Conservation (phyloP, 2,113 vertebrate genomes). For the Antigone vipio region DNA sequence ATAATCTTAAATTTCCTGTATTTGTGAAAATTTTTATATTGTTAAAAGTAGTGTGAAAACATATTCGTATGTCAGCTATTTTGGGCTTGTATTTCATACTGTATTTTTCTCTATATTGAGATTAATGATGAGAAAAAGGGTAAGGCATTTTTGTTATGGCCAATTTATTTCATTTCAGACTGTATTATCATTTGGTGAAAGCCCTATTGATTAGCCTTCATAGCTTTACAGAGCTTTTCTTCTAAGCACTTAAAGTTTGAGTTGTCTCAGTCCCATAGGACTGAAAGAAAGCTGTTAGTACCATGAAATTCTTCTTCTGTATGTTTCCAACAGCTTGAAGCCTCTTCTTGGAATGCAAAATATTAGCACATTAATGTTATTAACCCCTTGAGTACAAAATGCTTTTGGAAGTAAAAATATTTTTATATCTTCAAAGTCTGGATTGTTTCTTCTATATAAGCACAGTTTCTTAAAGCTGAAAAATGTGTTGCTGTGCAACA, state of each 20-base stretch:
- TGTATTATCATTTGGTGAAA: constrained; percentile 64
- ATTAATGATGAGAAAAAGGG: constrained; percentile 45
- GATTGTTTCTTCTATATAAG: constrained; percentile 85
- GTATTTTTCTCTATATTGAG: constrained; percentile 33
- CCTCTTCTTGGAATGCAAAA: constrained; percentile 31
- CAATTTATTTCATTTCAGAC: constrained; percentile 65
- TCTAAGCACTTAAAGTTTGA: constrained; percentile 65
- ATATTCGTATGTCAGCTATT: not conserved
- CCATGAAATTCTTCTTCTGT: constrained; percentile 57
- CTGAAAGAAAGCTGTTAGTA: constrained; percentile 57
- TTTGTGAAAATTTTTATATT: not conserved
- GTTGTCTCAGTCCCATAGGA: constrained; percentile 44
- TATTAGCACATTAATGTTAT: constrained; percentile 67
- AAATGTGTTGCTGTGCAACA: constrained; percentile 95
- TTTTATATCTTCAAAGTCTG: constrained; percentile 56
- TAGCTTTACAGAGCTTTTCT: constrained; percentile 58
- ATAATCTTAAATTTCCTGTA: not conserved
- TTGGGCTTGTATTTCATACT: not conserved
- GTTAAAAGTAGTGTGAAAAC: not conserved
- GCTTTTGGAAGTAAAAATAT: constrained; percentile 60
- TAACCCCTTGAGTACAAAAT: constrained; percentile 60
- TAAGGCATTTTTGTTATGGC: constrained; percentile 52
- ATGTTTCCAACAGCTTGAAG: constrained; percentile 51
- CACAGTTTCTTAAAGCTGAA: constrained; percentile 95
- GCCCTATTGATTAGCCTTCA: constrained; percentile 65